Evolutionary conservation across 2,797 vertebrate species (phyloP), one percentile per base, ranked within the genome.

Genomic region (Microctenopoma steveboyesi): DNA sequence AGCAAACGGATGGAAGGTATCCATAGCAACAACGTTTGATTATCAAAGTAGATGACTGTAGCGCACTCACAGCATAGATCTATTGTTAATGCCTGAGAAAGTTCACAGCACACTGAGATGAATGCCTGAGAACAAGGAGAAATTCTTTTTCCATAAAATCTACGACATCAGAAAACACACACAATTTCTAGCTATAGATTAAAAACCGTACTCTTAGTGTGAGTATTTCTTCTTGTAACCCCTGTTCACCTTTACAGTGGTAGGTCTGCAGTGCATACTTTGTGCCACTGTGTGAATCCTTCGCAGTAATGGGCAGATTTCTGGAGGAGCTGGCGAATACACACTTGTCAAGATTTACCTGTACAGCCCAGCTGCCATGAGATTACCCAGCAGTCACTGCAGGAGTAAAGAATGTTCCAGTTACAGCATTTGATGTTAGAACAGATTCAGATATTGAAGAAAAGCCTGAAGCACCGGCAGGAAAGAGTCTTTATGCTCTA

Each of bases 21-120:
- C 62, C 52, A 58, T 67, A 49, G 66, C 30, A 51, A 69, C 57
- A 60, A 54, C 9, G 57, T 79, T 64, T 66, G 62, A 74, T 46
- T 48, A 54, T 15, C 42, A 70, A 74, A 55, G 35, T 39, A 55
- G 46, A 35, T 57, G 56, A 70, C 45, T 51, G 51, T 49, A 37
- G 30, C 7, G 8, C 28, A 35, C 54, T 54, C 28, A 35, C 14
- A 9, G 35, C 39, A 60, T 16, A 60, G 42, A 30, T 43, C 2
- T 12, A 22, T 60, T 78, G 69, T 53, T 57, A n/a, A 11, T 4
- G 4, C 30, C 37, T 37, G 25, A 33, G 45, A 52, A 49, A 64
- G 14, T 59, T 68, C 8, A 54, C 30, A 28, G 42, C 39, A 13
- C 16, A 13, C 7, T 27, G 28, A 63, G 16, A 5, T 47, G 18